Base-by-base conservation (phyloP, 2,797 vertebrate species). In the Malacoraja senta region DNA sequence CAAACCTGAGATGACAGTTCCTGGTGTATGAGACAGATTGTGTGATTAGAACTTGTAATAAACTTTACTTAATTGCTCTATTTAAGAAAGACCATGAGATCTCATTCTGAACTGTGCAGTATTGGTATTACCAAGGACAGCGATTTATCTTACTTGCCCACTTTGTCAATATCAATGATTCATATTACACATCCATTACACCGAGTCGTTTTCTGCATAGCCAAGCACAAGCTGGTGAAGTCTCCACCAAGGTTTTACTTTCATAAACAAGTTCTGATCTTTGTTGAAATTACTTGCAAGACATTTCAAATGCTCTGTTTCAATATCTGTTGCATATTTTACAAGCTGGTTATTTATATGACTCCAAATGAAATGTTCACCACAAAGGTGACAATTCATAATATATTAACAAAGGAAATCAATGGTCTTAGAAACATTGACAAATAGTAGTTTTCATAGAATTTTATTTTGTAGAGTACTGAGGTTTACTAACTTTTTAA, bases 141-240 rank as follows among this genome's bases (percentile, higher is more conserved):
- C 61, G 53, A 93, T 93, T 93, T 93, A 72, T 90, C 83, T 93
- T 93, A 17, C 15, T 53, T 12, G 83, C 81, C 71, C 90, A 77
- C 74, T 71, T 26, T 93, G 53, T 93, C 71, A 84, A 93, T 93
- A 77, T 63, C 71, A 86, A 90, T 93, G 71, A 61, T 93, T 83
- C 58, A 58, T 74, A 93, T 93, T 93, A 76, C 38, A 90, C 83
- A 86, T 93, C 93, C 81, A 88, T 93, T 93, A 88, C 8, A 35
- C 10, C 17, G 93, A 88, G 79, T 17, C 26, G n/a, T 76, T 78
- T 93, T 68, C 77, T 93, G 81, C 79, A 93, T 71, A 81, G 79
- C 76, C 76, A 80, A 68, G 78, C 38, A 68, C 38, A 93, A 90
- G 68, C 44, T 86, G 72, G 24, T 71, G 81, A 92, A 44, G 6